phyloP scores from a whole-genome alignment of 1,140 invertebrate species.

The Drosophila melanica region DNA sequence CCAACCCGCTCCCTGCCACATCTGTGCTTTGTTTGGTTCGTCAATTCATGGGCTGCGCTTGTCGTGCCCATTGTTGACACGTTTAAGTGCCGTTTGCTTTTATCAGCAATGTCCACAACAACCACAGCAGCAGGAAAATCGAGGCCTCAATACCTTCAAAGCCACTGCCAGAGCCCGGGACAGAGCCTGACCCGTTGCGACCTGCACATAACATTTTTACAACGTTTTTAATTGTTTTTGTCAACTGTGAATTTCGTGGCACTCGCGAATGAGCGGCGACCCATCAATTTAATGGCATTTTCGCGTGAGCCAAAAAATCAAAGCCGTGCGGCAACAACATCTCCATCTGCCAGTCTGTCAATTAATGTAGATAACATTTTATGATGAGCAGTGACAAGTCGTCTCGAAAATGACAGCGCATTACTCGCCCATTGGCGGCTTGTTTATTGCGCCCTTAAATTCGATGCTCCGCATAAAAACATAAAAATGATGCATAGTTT shows the following conservation, averaged over 20 bases:
- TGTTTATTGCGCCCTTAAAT: constrained; percentile 70
- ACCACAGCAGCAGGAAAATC: constrained; percentile 25
- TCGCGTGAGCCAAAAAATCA: constrained; percentile 73
- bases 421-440: constrained; percentile 72
- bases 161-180: not conserved
- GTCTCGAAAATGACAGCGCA: constrained; percentile 60
- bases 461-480: constrained; percentile 39
- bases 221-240: constrained; percentile 82
- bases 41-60: constrained; percentile 72
- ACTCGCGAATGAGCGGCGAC: constrained; percentile 42
- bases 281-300: constrained; percentile 80
- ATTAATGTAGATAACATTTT: constrained; percentile 79
- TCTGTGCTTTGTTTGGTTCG: constrained; percentile 56
- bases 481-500: constrained; percentile 77
- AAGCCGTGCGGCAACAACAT: constrained; percentile 48
- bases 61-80: constrained; percentile 78
- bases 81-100: constrained; percentile 81
- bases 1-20: constrained; percentile 37
- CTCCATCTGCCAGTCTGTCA: constrained; percentile 50
- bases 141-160: not conserved
- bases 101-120: constrained; percentile 68
- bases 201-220: constrained; percentile 80
- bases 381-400: constrained; percentile 78
- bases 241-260: constrained; percentile 62
- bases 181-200: constrained; percentile 18